phyloP scores from a whole-genome alignment of 2,113 vertebrate genomes.

The Leucopsar rothschildi region DNA sequence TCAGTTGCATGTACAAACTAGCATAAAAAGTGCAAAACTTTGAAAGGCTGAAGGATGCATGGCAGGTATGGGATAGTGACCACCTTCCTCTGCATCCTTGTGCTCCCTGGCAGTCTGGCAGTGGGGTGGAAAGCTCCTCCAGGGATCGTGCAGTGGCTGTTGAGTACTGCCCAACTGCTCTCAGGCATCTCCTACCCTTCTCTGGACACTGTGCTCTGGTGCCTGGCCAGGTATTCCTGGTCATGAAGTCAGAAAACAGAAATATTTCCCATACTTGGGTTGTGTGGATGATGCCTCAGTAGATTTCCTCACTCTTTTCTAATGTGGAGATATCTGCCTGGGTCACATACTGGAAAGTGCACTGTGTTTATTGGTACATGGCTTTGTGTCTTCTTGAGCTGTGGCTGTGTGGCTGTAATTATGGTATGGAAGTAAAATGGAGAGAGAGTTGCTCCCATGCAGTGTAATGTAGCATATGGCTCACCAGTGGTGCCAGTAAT shows the following conservation, averaged over 20 bases:
- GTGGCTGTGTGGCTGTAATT: fast-evolving
- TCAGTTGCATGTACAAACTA: not conserved
- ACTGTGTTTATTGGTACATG: not conserved
- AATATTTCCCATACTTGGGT: not conserved
- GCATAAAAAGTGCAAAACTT: not conserved
- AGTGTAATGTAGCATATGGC: fast-evolving
- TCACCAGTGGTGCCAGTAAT: not conserved
- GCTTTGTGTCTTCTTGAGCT: fast-evolving
- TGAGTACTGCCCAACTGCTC: fast-evolving
- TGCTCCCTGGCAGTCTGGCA: not conserved
- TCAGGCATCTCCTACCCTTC: not conserved
- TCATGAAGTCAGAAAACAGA: not conserved
- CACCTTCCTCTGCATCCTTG: not conserved
- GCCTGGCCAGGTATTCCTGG: not conserved
- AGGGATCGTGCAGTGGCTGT: fast-evolving
- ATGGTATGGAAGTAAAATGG: not conserved
- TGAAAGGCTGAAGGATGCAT: not conserved
- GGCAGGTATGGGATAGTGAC: fast-evolving
- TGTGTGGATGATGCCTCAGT: not conserved
- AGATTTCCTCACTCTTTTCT: not conserved
- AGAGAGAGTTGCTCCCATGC: not conserved
- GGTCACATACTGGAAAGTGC: not conserved
- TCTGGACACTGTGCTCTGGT: not conserved
- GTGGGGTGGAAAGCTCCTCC: not conserved
- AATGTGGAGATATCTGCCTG: not conserved